Evolutionary conservation across 1,140 invertebrate genomes (phyloP), one percentile per base, ranked within the genome.

Genomic region (Bombus waltoni): DNA sequence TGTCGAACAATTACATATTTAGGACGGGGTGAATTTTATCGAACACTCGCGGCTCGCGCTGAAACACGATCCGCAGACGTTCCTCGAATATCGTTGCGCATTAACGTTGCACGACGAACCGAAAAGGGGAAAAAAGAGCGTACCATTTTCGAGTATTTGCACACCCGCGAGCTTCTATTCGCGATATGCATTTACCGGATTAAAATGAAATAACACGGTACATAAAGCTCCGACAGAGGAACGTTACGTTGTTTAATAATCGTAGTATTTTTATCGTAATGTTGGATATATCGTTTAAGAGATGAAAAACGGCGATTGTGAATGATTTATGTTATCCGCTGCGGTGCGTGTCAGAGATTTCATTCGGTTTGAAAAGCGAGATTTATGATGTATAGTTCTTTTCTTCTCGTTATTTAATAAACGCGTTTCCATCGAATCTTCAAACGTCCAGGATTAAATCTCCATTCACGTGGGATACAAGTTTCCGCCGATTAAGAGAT

Each of bases 1-100:
- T 38, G 32, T 9, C 32, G 40, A 38, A 35, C 77, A 68, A 79
- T 79, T 79, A 79, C 40, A 44, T 47, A 79, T 68, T 79, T 79
- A 79, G 32, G 22, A 0, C 40, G 28, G 13, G 6, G 1, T 28
- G n/a, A 8, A 18, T 47, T 79, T 79, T 68, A 68, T 66, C 42
- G n/a, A n/a, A 79, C 35, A 57, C 35, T 53, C 44, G 47, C 47
- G 47, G 28, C n/a, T 74, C n/a, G 8, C 47, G 1, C 18, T 53
- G 47, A 2, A 47, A 47, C 42, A 35, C 42, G 42, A 53, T 11
- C 72, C 22, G 1, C 44, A 42, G 72, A 32, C 73, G 25, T 76
- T 76, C 53, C 10, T 35, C 35, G 59, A 76, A 76, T 47, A 79
- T 13, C 22, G n/a, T 44, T 66, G 13, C 22, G 28, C 62, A 28